Evolutionary conservation across 53 echinoderm and acorn worm genomes (phyloP), one percentile per base, ranked within the genome.

Genomic region (Apostichopus leukothele): DNA sequence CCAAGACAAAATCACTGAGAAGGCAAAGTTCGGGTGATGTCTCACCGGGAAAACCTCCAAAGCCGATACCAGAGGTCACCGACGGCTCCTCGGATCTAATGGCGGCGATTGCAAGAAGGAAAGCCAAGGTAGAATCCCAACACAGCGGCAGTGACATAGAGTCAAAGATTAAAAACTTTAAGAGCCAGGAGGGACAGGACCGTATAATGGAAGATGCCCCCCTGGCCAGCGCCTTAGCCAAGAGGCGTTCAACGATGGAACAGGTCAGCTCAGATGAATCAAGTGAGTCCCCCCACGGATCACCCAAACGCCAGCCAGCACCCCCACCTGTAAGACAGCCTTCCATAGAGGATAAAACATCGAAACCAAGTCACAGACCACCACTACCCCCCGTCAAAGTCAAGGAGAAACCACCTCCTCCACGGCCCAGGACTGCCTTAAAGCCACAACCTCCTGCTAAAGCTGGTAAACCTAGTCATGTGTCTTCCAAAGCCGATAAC

Each of bases 231-330:
- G 95, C 95, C 5, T 92, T 97, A 11, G 94, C 93, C 10, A 97
- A 97, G 77, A 91, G 97, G 76, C 89, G 95, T 53, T 91, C 93
- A 19, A 92, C 91, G 12, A 93, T 96, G 50, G 96, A 96, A 66
- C 88, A 86, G 53, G 92, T 74, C 21, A 92, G 91, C 19, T 93
- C 94, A 4, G 92, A 92, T 52, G 94, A 96, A 26, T 92, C 92
- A 11, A 80, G 92, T 57, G 91, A 88, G 11, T 90, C 92, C 6
- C 89, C 90, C 7, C 6, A 88, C 57, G 50, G 22, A 13, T 78
- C 80, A 54, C 22, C 75, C 5, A 23, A 10, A 39, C 83, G 27
- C 7, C 71, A 55, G 26, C 55, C 84, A 19, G 25, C 90, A 20
- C 4, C 27, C 9, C 74, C 90, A 50, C 53, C 84, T n/a, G 50